Evolutionary conservation across 2,888 invertebrate species (phyloP), one percentile per base, ranked within the genome.

Genomic region (Drosophila koepferae): DNA sequence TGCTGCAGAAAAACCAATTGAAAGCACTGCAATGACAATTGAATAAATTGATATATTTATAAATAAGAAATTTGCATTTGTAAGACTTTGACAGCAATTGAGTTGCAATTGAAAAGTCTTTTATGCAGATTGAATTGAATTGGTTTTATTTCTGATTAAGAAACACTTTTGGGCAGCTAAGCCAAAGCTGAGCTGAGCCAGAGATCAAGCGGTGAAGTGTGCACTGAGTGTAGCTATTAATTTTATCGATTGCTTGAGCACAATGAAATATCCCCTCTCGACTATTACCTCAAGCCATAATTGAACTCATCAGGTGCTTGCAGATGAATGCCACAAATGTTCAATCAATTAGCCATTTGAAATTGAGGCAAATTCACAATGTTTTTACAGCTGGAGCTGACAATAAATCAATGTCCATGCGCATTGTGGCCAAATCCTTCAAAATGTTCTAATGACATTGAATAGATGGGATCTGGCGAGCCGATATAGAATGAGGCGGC

Each of bases 391-490:
- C 56, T 79, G 65, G 62, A 43, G 51, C 63, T 71, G 74, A 71
- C 77, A 85, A 90, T 85, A 87, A 85, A 85, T 85, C 84, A 85
- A 85, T 72, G 88, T 87, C 79, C 53, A 53, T 62, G 65, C 74
- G 72, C 65, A 80, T 82, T 66, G 77, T 53, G 63, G 55, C 43
- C 36, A 18, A 71, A 49, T 40, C 20, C 43, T 18, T 36, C 36
- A 18, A 44, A 41, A 53, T 51, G 18, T 34, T 18, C 51, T 79
- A 80, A 73, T 70, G 72, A 60, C 62, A 63, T 51, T 49, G 51
- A 41, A 48, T 48, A 28, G 9, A 18, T 38, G 40, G 3, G 16
- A 28, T 34, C 3, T 54, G 14, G 55, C 7, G n/a, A 14, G 7
- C 5, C 4, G 31, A 18, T 28, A 28, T 8, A 5, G 56, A 14